Percentiles rank a stretch among this genome's conserved stretches.
phyloP scores from a whole-genome alignment of 1,140 invertebrate genomes.

The Holcopasites calliopsidis region DNA sequence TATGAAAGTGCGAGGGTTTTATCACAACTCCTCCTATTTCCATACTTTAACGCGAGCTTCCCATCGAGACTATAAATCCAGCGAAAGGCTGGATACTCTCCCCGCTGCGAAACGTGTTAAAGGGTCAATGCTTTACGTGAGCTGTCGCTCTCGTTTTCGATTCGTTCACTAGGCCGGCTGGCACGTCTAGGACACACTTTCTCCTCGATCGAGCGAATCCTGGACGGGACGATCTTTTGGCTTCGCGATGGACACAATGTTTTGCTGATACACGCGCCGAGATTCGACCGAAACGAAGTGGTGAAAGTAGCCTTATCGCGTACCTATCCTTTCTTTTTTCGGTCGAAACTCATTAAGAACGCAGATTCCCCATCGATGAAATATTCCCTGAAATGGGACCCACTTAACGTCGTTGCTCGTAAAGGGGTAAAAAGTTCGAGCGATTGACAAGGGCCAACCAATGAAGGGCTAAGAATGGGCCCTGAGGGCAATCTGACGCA shows the following conservation, averaged over 20 bases:
- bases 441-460: background rate
- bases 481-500: background rate
- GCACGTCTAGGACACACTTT: conserved; percentile 31
- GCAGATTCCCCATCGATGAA: too few species aligned
- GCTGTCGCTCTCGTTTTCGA: conserved; percentile 1
- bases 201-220: conserved; percentile 6
- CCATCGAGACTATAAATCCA: too few species aligned
- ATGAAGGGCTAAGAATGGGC: background rate
- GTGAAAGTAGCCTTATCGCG: conserved; percentile 32
- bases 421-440: background rate
- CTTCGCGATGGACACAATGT: background rate
- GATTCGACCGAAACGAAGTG: background rate
- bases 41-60: too few species aligned
- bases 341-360: too few species aligned
- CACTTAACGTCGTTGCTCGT: background rate
- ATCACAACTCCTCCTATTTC: too few species aligned
- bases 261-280: background rate
- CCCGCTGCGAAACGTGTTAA: too few species aligned
- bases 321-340: background rate
- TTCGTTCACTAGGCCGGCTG: background rate
- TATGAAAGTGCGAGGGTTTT: too few species aligned
- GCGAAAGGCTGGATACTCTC: too few species aligned
- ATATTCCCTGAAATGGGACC: background rate
- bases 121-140: conserved; percentile 36
- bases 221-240: background rate